Evolutionary conservation across 1,140 invertebrate genomes (phyloP), one percentile per base, ranked within the genome.

Genomic region (Macrostomum lignano): DNA sequence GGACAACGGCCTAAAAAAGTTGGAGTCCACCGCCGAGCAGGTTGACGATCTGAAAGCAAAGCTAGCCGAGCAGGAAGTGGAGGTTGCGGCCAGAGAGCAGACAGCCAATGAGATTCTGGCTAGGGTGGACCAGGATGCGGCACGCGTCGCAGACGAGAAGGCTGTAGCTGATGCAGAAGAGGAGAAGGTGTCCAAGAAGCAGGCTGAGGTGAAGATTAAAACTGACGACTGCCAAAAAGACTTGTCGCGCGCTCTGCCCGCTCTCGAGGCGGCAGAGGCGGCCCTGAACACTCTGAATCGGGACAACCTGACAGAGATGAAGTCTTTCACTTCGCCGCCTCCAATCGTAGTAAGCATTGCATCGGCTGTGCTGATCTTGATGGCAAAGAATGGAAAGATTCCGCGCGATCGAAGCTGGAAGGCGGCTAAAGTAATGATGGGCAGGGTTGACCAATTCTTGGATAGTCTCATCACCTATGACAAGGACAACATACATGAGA

Each of bases 281-380:
- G 81, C 82, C 39, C 63, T 93, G 30, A 84, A 91, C 48, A 93
- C 82, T 0, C 59, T 91, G 10, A 88, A 93, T 52, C 91, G 91
- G n/a, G 43, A 70, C 7, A 91, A 91, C 61, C 64, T 91, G 34
- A 91, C 82, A 3, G 84, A 93, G 57, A 57, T 93, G 38, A 91
- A 91, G 52, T 86, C 79, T 14, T 93, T 91, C 54, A 81, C 81
- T 14, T 48, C 61, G 11, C 65, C 65, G 24, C 65, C 65, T 4
- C 70, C 71, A 4, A 78, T 69, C 38, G 81, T 88, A 10, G 73
- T 74, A 1, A 86, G 84, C 57, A 81, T 91, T 1, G 76, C 75
- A 15, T 74, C 76, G 7, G 81, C 79, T 33, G 81, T 88, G 1
- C 82, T 86, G 74, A 76, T 86, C 19, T 64, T 93, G 7, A 55